phyloP scores from a whole-genome alignment of 2,113 vertebrate genomes.

The Dipodomys merriami region DNA sequence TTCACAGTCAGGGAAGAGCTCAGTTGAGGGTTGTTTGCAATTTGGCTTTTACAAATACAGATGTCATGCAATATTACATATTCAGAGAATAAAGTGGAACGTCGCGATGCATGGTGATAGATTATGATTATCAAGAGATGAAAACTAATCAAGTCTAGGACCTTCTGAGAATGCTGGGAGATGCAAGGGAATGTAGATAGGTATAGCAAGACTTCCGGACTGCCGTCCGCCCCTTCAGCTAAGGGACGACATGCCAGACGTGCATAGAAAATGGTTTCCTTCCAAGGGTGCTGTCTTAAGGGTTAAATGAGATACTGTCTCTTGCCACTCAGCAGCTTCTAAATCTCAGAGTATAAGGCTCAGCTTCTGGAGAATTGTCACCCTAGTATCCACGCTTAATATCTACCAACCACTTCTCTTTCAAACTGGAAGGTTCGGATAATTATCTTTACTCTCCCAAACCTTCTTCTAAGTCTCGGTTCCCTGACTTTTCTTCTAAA shows the following conservation, averaged over 20 bases:
- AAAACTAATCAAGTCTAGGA: conserved; percentile 4
- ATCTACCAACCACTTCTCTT: background rate
- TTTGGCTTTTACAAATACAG: background rate
- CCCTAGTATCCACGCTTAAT: background rate
- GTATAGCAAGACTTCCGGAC: background rate
- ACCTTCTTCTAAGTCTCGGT: background rate
- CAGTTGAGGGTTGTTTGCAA: background rate
- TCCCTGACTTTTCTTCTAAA: background rate
- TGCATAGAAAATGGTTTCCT: conserved; percentile 8
- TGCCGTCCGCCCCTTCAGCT: background rate
- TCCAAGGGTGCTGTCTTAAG: background rate
- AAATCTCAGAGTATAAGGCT: background rate
- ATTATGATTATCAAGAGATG: background rate
- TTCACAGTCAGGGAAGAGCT: conserved; percentile 35
- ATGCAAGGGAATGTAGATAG: background rate
- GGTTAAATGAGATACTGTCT: background rate
- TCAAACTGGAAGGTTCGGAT: background rate
- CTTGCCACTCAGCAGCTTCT: background rate
- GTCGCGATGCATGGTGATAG: background rate
- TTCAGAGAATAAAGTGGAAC: background rate
- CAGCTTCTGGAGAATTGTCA: background rate
- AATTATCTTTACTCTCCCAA: background rate
- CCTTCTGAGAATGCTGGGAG: background rate
- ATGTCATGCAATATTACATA: background rate
- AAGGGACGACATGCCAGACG: background rate